Conservation (phyloP, 64 coral and sea anemone species). For the Exaiptasia diaphana region DNA sequence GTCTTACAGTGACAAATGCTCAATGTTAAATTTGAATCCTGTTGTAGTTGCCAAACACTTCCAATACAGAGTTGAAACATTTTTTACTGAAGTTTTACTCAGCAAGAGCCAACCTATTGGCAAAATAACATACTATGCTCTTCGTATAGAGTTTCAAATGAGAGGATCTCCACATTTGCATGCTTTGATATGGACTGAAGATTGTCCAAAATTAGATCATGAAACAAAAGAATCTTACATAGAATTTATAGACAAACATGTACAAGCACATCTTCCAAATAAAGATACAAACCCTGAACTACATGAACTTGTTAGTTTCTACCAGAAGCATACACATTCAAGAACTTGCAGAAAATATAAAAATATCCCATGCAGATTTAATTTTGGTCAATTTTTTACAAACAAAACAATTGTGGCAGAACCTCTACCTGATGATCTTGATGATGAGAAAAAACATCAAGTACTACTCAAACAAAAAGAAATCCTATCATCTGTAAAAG, state of each 20-base stretch:
- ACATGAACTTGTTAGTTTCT: slow-evolving; percentile 27
- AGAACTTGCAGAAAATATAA: slow-evolving; percentile 62
- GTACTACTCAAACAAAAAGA: slow-evolving; percentile 32
- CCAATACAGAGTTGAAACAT: slow-evolving; percentile 57
- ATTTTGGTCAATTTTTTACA: slow-evolving; percentile 78
- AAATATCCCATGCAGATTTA: slow-evolving; percentile 75
- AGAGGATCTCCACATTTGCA: slow-evolving; percentile 18
- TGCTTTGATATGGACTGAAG: slow-evolving; percentile 33
- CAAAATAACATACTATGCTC: slow-evolving; percentile 54
- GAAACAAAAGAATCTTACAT: slow-evolving; percentile 3
- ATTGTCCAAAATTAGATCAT: slow-evolving; percentile 29
- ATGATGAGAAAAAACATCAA: slow-evolving; percentile 11
- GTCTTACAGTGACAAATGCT: slow-evolving; percentile 62
- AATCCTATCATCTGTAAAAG: slow-evolving; percentile 16
- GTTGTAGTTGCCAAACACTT: slow-evolving; percentile 52
- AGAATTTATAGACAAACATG: slow-evolving; percentile 39
- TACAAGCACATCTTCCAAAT: slow-evolving; percentile 29
- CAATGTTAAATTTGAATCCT: slow-evolving; percentile 68
- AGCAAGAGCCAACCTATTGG: slow-evolving; percentile 29
- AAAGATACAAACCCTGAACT: slow-evolving; percentile 15
- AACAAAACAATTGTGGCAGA: slow-evolving; percentile 69
- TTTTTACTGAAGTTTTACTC: slow-evolving; percentile 27
- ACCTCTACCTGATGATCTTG: slow-evolving; percentile 51
- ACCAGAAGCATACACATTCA: slow-evolving; percentile 42
- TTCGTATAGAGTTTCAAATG: slow-evolving; percentile 50